Evolutionary conservation across 2,797 vertebrate genomes (phyloP).

Genomic region (Protonibea diacanthus): DNA sequence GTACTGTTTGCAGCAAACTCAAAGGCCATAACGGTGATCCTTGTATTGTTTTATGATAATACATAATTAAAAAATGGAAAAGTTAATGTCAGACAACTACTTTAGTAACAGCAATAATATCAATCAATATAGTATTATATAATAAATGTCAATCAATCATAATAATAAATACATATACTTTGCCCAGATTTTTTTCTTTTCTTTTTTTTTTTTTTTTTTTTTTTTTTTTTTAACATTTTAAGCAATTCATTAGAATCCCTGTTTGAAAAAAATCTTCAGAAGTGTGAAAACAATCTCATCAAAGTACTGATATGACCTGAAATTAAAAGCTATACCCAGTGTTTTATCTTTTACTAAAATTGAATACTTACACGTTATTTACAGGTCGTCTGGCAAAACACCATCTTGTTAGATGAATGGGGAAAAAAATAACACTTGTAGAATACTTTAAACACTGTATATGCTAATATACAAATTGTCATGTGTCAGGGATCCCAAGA

Average conservation of each 20-base stretch:
- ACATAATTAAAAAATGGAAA: slow-evolving; percentile 77
- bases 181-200: slow-evolving; percentile 49
- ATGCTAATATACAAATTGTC: slow-evolving; percentile 86
- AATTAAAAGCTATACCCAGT: slow-evolving; percentile 63
- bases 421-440: slow-evolving; percentile 77
- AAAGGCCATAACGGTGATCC: slow-evolving; percentile 90
- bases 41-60: slow-evolving; percentile 80
- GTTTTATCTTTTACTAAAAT: slow-evolving; percentile 72
- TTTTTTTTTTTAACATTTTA: slow-evolving; percentile 54
- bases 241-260: slow-evolving; percentile 74
- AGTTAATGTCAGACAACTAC: slow-evolving; percentile 78
- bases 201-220: slow-evolving; percentile 31
- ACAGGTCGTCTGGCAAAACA: slow-evolving; percentile 77
- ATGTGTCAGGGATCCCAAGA: slow-evolving; percentile 85
- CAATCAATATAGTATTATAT: slow-evolving; percentile 82
- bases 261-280: slow-evolving; percentile 68
- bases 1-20: slow-evolving; percentile 86
- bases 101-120: slow-evolving; percentile 84
- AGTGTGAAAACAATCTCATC: slow-evolving; percentile 63
- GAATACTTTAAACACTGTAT: slow-evolving; percentile 84
- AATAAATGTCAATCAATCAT: slow-evolving; percentile 81
- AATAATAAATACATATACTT: slow-evolving; percentile 81
- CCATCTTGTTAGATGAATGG: slow-evolving; percentile 61
- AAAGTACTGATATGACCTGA: slow-evolving; percentile 64
- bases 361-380: slow-evolving; percentile 86